Base-by-base conservation (phyloP, 2,888 invertebrate species). In the Dusona sp. region DNA sequence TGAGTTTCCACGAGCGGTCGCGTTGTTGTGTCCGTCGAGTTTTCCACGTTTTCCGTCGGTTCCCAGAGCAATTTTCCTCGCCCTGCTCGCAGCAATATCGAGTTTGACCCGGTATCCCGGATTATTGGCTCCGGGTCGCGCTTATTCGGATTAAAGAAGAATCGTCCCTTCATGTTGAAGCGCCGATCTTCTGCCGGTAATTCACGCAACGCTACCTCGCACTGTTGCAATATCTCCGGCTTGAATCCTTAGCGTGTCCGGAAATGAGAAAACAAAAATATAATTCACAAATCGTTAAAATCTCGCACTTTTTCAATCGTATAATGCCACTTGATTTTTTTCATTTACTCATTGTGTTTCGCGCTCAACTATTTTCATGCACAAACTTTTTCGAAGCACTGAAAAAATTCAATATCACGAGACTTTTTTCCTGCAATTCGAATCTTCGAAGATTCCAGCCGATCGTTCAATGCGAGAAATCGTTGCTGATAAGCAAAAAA, bases 181-280 rank as follows among this genome's bases (percentile, higher is more conserved):
- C 94, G 92, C 3, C 92, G 92, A 89, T 94, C 94, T 86, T 94
- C 94, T 1, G 89, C 79, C 0, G 94, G 94, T 70, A 94, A 89
- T 54, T 92, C 92, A 16, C 92, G 92, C 16, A 94, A 87, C 3
- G 94, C 94, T 73, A 91, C 90, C 87, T 94, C 94, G 82, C 94
- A 94, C 79, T 92, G 91, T 42, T 92, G 93, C 80, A 93, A 89
- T 85, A 94, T 92, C 90, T 94, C 94, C 42, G 93, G 94, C 83
- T 91, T 92, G 90, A 93, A 94, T 91, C 94, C 94, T 94, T 87
- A 81, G 75, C 80, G 85, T 83, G n/a, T 61, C 61, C 22, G 22
- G 67, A 33, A 54, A 79, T 29, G 33, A 42, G 42, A 65, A 70
- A 68, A 36, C n/a, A 78, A 67, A 74, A 19, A 80, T 73, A 83